A percentile compares a stretch with the other conserved stretches of the same genome.
Evolutionary conservation across 2,797 vertebrate species (phyloP).

Genomic region (Myiotriccus ornatus): DNA sequence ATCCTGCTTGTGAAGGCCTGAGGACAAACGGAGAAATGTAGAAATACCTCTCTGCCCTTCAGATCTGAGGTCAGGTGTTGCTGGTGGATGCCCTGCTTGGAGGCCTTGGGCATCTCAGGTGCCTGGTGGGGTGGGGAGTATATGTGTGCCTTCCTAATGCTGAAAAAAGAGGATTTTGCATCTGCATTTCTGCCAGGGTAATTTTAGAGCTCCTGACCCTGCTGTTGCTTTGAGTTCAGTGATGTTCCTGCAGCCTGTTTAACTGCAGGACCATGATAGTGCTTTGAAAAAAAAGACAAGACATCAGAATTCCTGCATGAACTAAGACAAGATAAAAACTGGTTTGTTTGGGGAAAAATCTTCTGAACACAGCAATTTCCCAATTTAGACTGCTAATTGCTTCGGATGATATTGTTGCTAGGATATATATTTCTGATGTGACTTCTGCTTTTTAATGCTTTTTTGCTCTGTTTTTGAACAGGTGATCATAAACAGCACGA

Average conservation of each 20-base stretch:
- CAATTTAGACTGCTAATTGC: background rate
- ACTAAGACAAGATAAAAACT: background rate
- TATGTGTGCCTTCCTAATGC: background rate
- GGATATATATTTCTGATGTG: background rate
- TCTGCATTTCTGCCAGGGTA: background rate
- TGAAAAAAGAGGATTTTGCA: background rate
- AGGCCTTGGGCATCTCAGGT: fast-evolving
- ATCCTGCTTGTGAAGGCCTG: background rate
- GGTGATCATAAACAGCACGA: slow-evolving; percentile 99
- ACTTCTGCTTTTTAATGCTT: background rate
- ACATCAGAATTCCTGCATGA: background rate
- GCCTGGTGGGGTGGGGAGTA: background rate
- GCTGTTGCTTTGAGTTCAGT: background rate
- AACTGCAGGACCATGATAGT: background rate
- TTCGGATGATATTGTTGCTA: background rate
- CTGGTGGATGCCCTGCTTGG: background rate
- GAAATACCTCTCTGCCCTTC: background rate
- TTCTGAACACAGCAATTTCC: background rate
- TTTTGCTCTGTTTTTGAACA: slow-evolving; percentile 60
- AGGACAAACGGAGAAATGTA: background rate
- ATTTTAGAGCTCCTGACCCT: background rate
- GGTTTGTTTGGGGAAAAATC: background rate
- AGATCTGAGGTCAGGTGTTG: background rate
- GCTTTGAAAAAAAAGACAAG: background rate
- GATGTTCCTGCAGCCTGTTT: background rate